Conservation (phyloP, 2,797 vertebrate species). For the Pseudomugil tenellus region DNA sequence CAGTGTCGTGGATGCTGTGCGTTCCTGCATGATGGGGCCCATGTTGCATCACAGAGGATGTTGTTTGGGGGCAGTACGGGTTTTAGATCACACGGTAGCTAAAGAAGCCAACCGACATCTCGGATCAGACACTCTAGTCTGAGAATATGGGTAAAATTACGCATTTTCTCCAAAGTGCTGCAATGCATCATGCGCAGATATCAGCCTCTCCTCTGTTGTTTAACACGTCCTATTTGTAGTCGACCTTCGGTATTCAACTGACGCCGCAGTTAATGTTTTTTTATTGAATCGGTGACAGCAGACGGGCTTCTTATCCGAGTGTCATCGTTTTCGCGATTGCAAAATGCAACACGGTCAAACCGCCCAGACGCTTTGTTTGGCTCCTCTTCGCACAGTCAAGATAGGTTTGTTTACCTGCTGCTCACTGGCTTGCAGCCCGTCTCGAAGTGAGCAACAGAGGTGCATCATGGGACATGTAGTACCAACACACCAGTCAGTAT, state of each 20-base stretch:
- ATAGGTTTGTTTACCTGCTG: constrained; percentile 84
- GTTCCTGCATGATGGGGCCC: constrained; percentile 87
- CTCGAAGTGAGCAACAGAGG: neutral
- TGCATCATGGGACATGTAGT: constrained; percentile 82
- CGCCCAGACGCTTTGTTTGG: constrained; percentile 66
- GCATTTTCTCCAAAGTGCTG: constrained; percentile 72
- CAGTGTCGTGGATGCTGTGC: constrained; percentile 77
- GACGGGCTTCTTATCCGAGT: constrained; percentile 16
- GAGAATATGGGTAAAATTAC: constrained; percentile 59
- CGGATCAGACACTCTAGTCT: constrained; percentile 60
- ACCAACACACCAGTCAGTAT: accelerated
- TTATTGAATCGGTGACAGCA: constrained; percentile 10
- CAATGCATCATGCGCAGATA: constrained; percentile 78
- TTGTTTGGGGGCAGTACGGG: constrained; percentile 42
- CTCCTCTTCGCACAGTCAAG: constrained; percentile 48
- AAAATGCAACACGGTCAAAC: constrained; percentile 41
- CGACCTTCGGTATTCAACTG: constrained; percentile 10
- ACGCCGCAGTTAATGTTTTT: neutral
- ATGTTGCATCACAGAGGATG: constrained; percentile 70
- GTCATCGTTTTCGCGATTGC: constrained; percentile 57
- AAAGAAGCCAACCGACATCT: constrained; percentile 72
- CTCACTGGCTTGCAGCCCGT: constrained; percentile 59
- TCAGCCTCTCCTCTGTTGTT: constrained; percentile 41
- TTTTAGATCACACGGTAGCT: constrained; percentile 57
- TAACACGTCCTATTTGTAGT: constrained; percentile 36